Conservation (phyloP, 2,113 vertebrate species). For the Phalacrocorax aristotelis region DNA sequence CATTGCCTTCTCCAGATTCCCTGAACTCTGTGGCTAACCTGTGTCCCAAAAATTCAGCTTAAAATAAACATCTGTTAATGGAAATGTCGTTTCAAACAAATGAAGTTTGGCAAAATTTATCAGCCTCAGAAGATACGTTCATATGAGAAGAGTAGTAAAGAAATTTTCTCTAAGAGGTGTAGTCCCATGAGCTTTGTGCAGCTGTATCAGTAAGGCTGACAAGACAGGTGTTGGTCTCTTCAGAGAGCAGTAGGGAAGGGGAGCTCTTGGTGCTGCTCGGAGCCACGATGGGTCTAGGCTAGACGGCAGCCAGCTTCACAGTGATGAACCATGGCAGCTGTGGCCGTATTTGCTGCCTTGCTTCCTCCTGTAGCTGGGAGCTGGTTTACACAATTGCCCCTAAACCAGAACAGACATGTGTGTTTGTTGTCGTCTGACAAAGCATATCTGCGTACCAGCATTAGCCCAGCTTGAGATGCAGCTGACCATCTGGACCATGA, state of each 20-base stretch:
- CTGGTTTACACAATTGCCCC: background rate
- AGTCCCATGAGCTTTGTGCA: fast-evolving
- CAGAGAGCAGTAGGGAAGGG: background rate
- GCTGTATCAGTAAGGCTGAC: background rate
- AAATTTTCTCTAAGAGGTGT: background rate
- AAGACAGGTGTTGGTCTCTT: background rate
- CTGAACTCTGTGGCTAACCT: background rate
- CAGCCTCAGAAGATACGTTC: background rate
- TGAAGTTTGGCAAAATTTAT: background rate
- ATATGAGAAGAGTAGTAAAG: background rate
- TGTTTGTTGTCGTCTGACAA: background rate
- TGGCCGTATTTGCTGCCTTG: background rate
- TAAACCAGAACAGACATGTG: background rate
- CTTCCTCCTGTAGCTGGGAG: background rate
- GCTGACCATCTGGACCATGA: conserved; percentile 23
- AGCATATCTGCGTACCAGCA: background rate
- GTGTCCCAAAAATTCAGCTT: background rate
- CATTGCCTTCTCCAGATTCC: background rate
- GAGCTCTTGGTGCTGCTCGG: background rate
- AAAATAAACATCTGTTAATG: background rate
- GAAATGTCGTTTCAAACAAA: background rate
- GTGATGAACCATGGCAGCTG: background rate
- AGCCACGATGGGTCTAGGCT: fast-evolving
- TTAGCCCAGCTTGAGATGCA: background rate
- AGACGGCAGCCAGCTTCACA: fast-evolving